Evolutionary conservation across 2,113 vertebrate genomes (phyloP).

Genomic region (Stictonetta naevosa): DNA sequence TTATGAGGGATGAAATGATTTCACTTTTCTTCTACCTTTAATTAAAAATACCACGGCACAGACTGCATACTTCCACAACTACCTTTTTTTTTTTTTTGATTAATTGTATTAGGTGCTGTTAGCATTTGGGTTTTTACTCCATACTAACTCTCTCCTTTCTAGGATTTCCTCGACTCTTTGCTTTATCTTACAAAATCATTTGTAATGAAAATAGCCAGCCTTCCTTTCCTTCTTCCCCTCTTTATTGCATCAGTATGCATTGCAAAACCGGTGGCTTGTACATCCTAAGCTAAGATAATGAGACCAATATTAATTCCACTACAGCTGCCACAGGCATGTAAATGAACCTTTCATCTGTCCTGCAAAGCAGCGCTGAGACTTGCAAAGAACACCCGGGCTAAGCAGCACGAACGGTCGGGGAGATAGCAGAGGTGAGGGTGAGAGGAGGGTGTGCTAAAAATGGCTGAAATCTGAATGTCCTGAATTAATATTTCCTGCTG

Average conservation of each 20-base stretch:
- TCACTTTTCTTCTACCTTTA: conserved; percentile 45
- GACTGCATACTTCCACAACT: neutral
- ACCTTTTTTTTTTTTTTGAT: neutral
- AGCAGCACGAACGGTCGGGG: neutral
- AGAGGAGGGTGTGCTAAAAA: neutral
- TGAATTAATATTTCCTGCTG: neutral
- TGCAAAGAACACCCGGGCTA: neutral
- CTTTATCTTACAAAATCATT: neutral
- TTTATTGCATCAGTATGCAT: neutral
- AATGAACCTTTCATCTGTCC: conserved; percentile 14
- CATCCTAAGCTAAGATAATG: conserved; percentile 36
- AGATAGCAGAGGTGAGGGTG: neutral
- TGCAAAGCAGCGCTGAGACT: neutral
- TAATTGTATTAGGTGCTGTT: conserved; percentile 14
- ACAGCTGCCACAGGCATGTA: neutral
- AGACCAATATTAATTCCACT: conserved; percentile 44
- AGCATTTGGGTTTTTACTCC: neutral
- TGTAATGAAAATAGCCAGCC: neutral
- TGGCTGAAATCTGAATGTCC: neutral
- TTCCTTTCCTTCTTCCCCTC: neutral
- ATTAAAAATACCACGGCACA: conserved; percentile 26
- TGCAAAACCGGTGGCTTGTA: neutral
- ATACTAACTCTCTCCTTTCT: conserved; percentile 28
- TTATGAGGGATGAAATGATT: conserved; percentile 40
- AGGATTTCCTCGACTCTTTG: neutral